Evolutionary conservation across 2,113 vertebrate species (phyloP), one percentile per base, ranked within the genome.

Genomic region (Hemiscyllium ocellatum): DNA sequence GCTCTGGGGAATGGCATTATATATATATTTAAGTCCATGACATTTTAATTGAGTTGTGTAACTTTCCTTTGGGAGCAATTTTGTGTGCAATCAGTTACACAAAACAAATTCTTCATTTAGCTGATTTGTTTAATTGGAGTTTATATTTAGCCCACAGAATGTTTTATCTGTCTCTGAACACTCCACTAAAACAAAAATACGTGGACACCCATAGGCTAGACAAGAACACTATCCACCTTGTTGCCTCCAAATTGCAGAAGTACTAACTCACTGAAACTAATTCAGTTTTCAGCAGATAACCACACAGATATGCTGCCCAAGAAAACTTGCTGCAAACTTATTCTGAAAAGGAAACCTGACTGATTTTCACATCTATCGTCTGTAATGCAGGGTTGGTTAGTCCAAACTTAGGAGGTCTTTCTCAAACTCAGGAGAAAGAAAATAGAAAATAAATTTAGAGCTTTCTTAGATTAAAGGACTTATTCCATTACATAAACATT

Each of bases 41-140:
- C 20, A 66, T 68, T 93, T 93, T 66, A 93, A 66, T 68, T 93
- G 66, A 65, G 22, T 66, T 68, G 33, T 37, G 89, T 37, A 93
- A 42, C 61, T 93, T 91, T 33, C 56, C 89, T 91, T 93, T 93
- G 89, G 89, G 89, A n/a, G 17, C 89, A 66, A n/a, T 90, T 90
- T 56, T 91, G 19, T 37, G 6, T n/a, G 89, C 37, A 37, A 19
- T 91, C 56, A 22, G n/a, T 66, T 93, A 37, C 89, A 93, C 33
- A 66, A 42, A 93, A 93, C 61, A 93, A 65, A 66, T 93, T 37
- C n/a, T 66, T 68, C 17, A 93, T 93, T 93, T 0, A 47, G 61
- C 19, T 20, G 61, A 93, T 61, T 4, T 24, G n/a, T 37, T 93
- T 68, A 66, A n/a, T n/a, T 90, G 12, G 33, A 66, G 61, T 66